phyloP scores from a whole-genome alignment of 2,888 invertebrate species.

The Pandemis corylana region DNA sequence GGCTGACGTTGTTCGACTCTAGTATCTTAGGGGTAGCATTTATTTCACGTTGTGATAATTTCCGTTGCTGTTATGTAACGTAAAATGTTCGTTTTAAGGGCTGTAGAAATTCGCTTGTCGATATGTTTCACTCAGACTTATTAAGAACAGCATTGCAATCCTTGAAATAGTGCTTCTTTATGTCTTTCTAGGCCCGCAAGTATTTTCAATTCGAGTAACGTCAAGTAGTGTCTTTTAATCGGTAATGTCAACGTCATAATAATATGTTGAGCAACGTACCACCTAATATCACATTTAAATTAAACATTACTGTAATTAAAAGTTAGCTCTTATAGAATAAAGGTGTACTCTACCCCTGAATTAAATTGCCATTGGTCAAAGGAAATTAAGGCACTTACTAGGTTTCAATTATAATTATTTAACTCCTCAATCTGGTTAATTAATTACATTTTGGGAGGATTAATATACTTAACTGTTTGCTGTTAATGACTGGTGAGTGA shows the following conservation, averaged over 20 bases:
- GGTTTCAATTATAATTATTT: neutral
- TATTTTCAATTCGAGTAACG: neutral
- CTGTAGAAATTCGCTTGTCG: conserved; percentile 21
- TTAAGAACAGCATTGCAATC: neutral
- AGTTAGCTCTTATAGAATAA: conserved; percentile 31
- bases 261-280: neutral
- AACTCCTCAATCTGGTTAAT: neutral
- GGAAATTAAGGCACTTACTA: conserved; percentile 40
- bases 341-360: conserved; percentile 49
- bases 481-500: too few relatives aligned
- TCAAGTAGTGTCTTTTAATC: neutral
- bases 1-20: conserved; percentile 8
- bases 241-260: neutral
- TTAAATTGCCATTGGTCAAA: conserved; percentile 47
- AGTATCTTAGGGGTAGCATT: conserved; percentile 18
- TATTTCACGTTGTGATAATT: conserved; percentile 39
- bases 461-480: too few relatives aligned
- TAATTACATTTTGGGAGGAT: neutral
- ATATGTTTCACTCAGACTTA: neutral
- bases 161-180: neutral
- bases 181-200: neutral
- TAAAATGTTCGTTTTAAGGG: conserved; percentile 22
- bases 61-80: conserved; percentile 24
- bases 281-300: conserved; percentile 23
- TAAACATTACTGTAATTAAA: conserved; percentile 26